Percentiles rank a stretch among this genome's conserved stretches.
Evolutionary conservation across 2,888 invertebrate species (phyloP).

Genomic region (Daptonema setosum): DNA sequence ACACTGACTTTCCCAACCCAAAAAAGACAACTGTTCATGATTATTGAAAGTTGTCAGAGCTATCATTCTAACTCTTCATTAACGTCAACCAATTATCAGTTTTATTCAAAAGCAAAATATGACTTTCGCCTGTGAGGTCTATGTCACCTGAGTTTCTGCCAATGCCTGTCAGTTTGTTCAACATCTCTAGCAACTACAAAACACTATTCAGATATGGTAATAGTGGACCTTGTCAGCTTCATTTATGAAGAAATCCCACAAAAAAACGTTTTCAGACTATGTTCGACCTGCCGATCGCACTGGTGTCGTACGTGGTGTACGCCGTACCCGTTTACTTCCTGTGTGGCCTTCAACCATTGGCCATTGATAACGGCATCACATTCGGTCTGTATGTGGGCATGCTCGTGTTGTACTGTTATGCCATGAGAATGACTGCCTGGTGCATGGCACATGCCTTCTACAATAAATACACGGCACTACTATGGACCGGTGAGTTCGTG

Average conservation of each 20-base stretch:
- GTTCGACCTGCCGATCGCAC: conserved; percentile 51
- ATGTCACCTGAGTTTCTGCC: too few species aligned
- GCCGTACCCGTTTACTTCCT: conserved; percentile 47
- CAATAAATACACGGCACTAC: background rate
- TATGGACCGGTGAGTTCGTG: background rate
- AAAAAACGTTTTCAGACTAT: conserved; percentile 52
- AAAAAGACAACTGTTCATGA: too few species aligned
- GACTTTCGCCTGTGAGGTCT: too few species aligned
- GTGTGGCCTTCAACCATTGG: conserved; percentile 19
- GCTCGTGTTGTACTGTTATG: background rate
- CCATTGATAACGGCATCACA: background rate
- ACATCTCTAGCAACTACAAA: too few species aligned
- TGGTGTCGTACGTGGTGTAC: conserved; percentile 59
- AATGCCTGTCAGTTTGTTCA: too few species aligned
- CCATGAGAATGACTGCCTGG: background rate
- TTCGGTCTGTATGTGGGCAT: background rate
- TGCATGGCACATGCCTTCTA: background rate
- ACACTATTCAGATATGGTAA: too few species aligned
- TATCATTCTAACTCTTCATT: too few species aligned
- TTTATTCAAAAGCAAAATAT: background rate
- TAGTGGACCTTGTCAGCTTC: too few species aligned
- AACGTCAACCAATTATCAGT: background rate
- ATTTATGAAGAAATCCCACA: too few species aligned
- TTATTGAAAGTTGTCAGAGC: too few species aligned
- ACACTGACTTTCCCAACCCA: too few species aligned